These are phyloP conservation scores for Nesoenas mayeri DNA, from an alignment of 2,113 vertebrate species.

Conservation along the genomic window DNA sequence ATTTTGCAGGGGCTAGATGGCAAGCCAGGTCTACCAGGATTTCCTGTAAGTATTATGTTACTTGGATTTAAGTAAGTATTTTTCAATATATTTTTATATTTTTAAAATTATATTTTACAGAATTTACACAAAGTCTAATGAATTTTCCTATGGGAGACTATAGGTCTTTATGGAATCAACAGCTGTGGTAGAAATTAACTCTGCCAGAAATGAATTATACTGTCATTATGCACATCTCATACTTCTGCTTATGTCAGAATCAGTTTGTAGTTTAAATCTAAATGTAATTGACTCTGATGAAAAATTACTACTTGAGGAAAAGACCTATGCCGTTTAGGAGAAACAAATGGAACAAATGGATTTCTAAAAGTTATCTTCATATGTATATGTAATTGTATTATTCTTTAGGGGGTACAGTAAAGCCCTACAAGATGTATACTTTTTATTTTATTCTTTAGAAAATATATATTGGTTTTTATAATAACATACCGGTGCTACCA, in stretches of 20 bases:
- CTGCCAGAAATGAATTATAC: accelerated
- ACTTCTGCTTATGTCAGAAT: background rate
- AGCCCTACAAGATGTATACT: background rate
- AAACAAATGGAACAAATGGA: background rate
- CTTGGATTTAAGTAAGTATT: background rate
- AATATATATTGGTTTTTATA: background rate
- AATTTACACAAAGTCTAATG: background rate
- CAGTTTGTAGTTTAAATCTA: background rate
- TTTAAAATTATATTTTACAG: background rate
- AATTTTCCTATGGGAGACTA: background rate
- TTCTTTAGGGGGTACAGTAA: background rate
- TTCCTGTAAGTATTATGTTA: conserved; percentile 81
- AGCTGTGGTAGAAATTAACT: background rate
- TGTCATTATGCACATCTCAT: background rate
- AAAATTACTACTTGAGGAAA: background rate
- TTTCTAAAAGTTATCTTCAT: background rate
- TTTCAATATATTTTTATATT: background rate
- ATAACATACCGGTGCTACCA: background rate
- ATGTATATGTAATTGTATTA: background rate
- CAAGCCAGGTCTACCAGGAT: conserved; percentile 86
- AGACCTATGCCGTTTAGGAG: background rate
- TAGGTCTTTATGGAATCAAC: background rate
- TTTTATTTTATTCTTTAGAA: background rate
- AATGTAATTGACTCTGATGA: background rate
- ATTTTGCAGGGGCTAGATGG: conserved; percentile 86